Evolutionary conservation across 2,888 invertebrate species (phyloP), one percentile per base, ranked within the genome.

Genomic region (Chalcosyrphus nemorum): DNA sequence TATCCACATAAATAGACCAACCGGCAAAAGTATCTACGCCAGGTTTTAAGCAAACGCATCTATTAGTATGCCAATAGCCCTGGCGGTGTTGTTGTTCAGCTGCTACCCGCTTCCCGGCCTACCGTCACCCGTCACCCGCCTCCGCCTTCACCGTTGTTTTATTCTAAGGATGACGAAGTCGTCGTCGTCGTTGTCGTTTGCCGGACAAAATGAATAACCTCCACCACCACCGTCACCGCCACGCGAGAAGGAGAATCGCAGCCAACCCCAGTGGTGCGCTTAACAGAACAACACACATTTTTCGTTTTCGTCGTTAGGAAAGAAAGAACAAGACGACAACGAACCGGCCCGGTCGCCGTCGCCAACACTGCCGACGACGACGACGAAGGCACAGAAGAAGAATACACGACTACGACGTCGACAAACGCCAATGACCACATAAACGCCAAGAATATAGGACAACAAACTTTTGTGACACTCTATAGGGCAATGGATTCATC

Each of bases 391-490:
- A 70, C 56, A 54, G 29, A 19, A 66, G 47, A 56, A 57, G 61
- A 68, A 74, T 65, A 57, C 57, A 72, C 75, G 54, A 78, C 78
- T 72, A 76, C 72, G 57, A 68, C 68, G 75, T 70, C 84, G 84
- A 74, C 82, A 80, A 84, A 77, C 84, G 85, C 85, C 85, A 85
- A 85, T 85, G 85, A 85, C 85, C 85, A 85, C 85, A 85, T 85
- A 85, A 85, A 80, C 76, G 85, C 81, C 43, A 41, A 81, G 81
- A 85, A 85, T 85, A 85, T 85, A 85, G 85, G 85, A 85, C 85
- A 85, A 85, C 81, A 85, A 85, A 85, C 85, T 85, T 85, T 85
- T 85, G 85, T 85, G 85, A 85, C 85, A 85, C 85, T 85, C 85
- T 81, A 85, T 85, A 85, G 85, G 80, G 81, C 85, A 85, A 85